Base-by-base conservation (phyloP, 2,888 invertebrate genomes). In the Oxycera nigricornis region DNA sequence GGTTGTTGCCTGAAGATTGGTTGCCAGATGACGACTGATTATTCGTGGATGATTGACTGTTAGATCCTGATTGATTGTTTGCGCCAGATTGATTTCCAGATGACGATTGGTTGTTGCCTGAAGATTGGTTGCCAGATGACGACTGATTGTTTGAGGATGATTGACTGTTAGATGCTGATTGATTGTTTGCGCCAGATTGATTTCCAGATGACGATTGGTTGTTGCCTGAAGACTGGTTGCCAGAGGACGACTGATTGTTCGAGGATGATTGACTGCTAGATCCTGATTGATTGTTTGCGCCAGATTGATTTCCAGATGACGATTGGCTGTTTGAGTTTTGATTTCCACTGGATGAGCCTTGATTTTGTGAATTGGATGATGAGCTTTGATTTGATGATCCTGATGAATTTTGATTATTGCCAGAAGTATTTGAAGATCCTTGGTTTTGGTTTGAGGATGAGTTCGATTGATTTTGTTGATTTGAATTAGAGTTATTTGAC, bases 401-500 rank as follows among this genome's bases (percentile, higher is more conserved):
- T 14, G 79, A 68, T 20, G 77, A 77, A 2, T 74, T 74, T 46
- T 80, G 79, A 41, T 79, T 77, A 65, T 30, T 76, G 39, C 67
- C 67, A 7, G 77, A 73, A 11, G 65, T 55, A 62, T 30, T 68
- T 76, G 28, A 73, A 55, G 1, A 73, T 72, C 65, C 79, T 78
- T 20, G 78, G 78, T 61, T 78, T n/a, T 57, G 39, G 1, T 59
- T 70, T 72, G 68, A 30, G 4, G 73, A 41, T n/a, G 59, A 74
- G 46, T 17, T 35, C 4, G 20, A 14, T 28, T 59, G 59, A 17
- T 59, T 55, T 24, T 55, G 35, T 2, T 59, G 11, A n/a, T 35
- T 62, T 6, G 80, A 80, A 20, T 81, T 81, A 31, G 78, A 78
- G 31, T 81, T 81, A 67, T 79, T 82, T 20, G 80, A 79, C 31